phyloP scores from a whole-genome alignment of 2,888 invertebrate genomes.

The Podabrus alpinus region DNA sequence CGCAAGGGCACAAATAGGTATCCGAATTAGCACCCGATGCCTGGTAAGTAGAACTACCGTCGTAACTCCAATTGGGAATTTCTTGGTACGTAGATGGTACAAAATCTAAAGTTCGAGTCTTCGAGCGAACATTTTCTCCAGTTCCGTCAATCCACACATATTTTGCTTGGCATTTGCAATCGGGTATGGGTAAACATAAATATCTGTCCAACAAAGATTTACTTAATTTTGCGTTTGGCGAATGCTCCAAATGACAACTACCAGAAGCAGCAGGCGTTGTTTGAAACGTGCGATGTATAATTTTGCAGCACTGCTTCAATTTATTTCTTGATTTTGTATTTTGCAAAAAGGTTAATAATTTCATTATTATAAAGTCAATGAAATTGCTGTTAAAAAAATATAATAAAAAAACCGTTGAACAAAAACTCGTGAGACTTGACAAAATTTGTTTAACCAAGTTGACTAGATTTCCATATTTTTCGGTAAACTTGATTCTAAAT shows the following conservation, averaged over 20 bases:
- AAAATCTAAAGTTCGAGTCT: slow-evolving; percentile 71
- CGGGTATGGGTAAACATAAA: slow-evolving; percentile 64
- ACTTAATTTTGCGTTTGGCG: slow-evolving; percentile 52
- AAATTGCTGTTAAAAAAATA: not conserved
- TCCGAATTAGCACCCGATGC: slow-evolving; percentile 70
- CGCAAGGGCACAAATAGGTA: slow-evolving; percentile 74
- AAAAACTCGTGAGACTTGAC: not conserved
- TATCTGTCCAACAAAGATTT: slow-evolving; percentile 60
- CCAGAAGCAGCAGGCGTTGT: not conserved
- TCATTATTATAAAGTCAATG: not conserved
- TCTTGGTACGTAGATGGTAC: slow-evolving; percentile 62
- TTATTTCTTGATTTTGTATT: not conserved
- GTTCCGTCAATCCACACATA: slow-evolving; percentile 81
- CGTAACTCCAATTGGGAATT: slow-evolving; percentile 76
- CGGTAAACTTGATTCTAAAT: not conserved
- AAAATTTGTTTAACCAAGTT: not conserved
- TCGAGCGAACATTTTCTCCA: slow-evolving; percentile 70
- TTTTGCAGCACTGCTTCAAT: not conserved
- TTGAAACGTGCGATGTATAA: not conserved
- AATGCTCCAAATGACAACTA: slow-evolving; percentile 34
- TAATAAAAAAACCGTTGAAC: not conserved
- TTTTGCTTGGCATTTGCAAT: slow-evolving; percentile 63
- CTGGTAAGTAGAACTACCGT: slow-evolving; percentile 74
- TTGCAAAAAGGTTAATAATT: not conserved
- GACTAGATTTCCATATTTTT: not conserved